Evolutionary conservation across 2,797 vertebrate genomes (phyloP).

Genomic region (Onychomys torridus): DNA sequence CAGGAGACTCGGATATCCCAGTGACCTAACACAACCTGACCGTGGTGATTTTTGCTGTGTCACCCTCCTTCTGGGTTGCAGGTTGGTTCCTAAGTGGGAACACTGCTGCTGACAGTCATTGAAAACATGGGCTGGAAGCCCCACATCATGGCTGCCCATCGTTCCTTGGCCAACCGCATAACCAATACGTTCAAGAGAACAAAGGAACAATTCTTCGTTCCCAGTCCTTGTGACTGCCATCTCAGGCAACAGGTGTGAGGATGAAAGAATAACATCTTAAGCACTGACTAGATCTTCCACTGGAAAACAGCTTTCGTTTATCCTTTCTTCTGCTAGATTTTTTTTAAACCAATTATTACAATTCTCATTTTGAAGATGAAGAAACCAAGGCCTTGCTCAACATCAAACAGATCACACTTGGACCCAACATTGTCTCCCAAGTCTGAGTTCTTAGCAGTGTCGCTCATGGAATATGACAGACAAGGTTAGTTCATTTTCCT

Average conservation of each 20-base stretch:
- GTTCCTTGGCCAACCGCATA: not conserved
- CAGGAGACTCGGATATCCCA: constrained; percentile 17
- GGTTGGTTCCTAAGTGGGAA: not conserved
- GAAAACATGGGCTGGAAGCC: not conserved
- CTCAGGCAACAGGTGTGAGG: not conserved
- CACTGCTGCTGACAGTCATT: not conserved
- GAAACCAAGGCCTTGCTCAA: constrained; percentile 9
- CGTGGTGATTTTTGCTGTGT: constrained; percentile 56
- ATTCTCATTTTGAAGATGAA: constrained; percentile 26
- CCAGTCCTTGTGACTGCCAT: not conserved
- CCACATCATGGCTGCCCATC: not conserved
- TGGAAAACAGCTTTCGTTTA: constrained; percentile 8
- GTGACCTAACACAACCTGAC: not conserved
- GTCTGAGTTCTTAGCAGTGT: not conserved
- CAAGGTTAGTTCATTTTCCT: not conserved
- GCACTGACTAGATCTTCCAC: not conserved
- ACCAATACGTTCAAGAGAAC: not conserved
- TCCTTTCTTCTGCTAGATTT: not conserved
- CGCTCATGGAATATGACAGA: not conserved
- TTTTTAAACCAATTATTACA: not conserved
- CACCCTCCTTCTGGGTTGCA: not conserved
- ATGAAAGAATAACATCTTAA: not conserved
- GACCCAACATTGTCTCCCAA: not conserved
- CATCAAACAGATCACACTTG: not conserved
- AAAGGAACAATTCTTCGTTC: not conserved